A percentile compares a stretch with the other conserved stretches of the same genome.
These are phyloP conservation scores for Polydrusus cervinus DNA, from an alignment of 2,888 invertebrate genomes.

Conservation along the genomic window DNA sequence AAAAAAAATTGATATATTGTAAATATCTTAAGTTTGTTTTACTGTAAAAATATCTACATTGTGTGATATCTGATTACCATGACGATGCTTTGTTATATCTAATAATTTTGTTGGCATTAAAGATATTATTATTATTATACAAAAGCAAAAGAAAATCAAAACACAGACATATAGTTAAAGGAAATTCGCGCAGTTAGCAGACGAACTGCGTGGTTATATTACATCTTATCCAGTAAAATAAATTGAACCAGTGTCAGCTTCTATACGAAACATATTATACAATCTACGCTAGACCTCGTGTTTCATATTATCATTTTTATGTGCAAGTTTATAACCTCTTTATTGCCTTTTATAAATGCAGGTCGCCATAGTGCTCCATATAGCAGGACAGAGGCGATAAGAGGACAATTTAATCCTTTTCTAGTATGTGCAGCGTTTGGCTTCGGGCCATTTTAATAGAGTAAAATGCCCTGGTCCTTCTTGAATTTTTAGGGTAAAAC, in stretches of 20 bases:
- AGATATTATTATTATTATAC: too few species aligned
- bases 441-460: slow-evolving; percentile 57
- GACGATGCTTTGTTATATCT: too few species aligned
- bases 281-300: not conserved
- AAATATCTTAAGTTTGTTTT: too few species aligned
- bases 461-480: too few species aligned
- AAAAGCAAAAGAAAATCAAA: too few species aligned
- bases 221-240: not conserved
- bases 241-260: not conserved
- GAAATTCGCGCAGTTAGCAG: not conserved
- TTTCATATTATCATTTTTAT: slow-evolving; percentile 41
- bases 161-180: too few species aligned
- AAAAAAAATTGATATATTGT: too few species aligned
- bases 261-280: not conserved
- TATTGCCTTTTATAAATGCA: slow-evolving; percentile 34
- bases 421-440: slow-evolving; percentile 56
- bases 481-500: too few species aligned
- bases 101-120: too few species aligned
- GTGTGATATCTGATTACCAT: too few species aligned
- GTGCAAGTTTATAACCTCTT: slow-evolving; percentile 35
- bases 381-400: slow-evolving; percentile 38
- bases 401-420: slow-evolving; percentile 48
- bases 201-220: not conserved
- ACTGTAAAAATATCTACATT: too few species aligned
- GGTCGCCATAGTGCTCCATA: slow-evolving; percentile 11